Percentiles rank a stretch among this genome's conserved stretches.
Conservation (phyloP, 1,140 invertebrate genomes). For the Pteromalus puparum region DNA sequence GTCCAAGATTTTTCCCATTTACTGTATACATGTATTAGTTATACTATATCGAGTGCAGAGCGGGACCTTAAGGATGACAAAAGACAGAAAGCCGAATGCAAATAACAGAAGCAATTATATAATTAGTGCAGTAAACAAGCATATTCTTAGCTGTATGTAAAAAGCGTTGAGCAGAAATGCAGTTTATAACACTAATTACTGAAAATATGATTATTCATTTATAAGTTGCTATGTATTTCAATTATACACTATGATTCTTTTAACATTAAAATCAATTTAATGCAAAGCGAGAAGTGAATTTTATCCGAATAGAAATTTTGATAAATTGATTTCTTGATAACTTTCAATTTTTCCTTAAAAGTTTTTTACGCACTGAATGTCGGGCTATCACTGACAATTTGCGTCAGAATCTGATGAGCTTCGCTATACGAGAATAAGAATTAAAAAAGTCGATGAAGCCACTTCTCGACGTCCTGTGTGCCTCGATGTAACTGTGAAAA, state of each 20-base stretch:
- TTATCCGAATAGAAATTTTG: too few species aligned
- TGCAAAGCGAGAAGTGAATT: too few species aligned
- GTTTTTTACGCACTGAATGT: conserved; percentile 16
- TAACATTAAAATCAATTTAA: too few species aligned
- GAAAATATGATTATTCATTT: background rate
- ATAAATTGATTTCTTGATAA: background rate
- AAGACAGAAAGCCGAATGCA: conserved; percentile 24
- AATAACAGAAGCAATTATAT: conserved; percentile 37
- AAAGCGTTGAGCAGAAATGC: background rate
- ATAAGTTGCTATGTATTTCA: background rate
- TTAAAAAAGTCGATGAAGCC: conserved; percentile 47
- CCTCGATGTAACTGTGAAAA: conserved; percentile 42
- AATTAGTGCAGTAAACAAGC: conserved; percentile 17
- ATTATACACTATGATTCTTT: background rate
- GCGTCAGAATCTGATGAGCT: conserved; percentile 17
- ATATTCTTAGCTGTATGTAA: conserved; percentile 6
- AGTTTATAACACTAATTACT: background rate
- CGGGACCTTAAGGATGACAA: background rate
- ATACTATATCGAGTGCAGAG: too few species aligned
- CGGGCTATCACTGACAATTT: background rate
- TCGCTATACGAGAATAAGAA: conserved; percentile 19
- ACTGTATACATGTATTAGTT: too few species aligned
- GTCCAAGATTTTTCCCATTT: too few species aligned
- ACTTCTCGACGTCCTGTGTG: conserved; percentile 53
- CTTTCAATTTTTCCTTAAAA: background rate